These are phyloP conservation scores for Anneissia japonica DNA, from an alignment of 35 echinoderm and acorn worm genomes.

Conservation along the genomic window DNA sequence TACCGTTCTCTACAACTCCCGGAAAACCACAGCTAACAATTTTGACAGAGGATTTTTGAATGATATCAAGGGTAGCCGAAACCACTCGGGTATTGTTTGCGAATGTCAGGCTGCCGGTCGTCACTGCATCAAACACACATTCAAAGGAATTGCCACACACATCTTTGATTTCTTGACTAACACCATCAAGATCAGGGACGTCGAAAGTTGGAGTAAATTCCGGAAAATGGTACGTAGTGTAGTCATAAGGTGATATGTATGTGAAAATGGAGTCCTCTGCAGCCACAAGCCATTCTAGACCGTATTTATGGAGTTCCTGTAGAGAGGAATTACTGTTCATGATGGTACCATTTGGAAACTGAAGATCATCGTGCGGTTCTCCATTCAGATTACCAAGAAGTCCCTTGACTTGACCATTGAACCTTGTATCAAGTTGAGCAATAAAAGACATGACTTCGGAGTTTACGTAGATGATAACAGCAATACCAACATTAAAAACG, in stretches of 20 bases:
- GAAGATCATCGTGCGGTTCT: conserved; percentile 40
- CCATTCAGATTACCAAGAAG: conserved; percentile 64
- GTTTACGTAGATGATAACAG: conserved; percentile 17
- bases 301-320: conserved; percentile 49
- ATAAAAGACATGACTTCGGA: conserved; percentile 49
- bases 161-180: conserved; percentile 41
- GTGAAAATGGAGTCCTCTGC: conserved; percentile 40
- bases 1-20: conserved; percentile 39
- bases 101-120: conserved; percentile 37
- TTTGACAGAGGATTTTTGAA: conserved; percentile 38
- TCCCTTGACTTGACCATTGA: conserved; percentile 25
- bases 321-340: too few relatives aligned
- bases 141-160: conserved; percentile 33
- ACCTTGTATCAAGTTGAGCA: conserved; percentile 46
- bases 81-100: conserved; percentile 37
- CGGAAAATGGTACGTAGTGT: conserved; percentile 31
- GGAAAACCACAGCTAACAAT: conserved; percentile 55
- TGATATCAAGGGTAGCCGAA: not conserved
- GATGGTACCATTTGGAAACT: too few relatives aligned
- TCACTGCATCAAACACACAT: conserved; percentile 46
- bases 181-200: conserved; percentile 22
- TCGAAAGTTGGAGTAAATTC: conserved; percentile 38
- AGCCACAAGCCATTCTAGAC: conserved; percentile 33
- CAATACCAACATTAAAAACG: conserved; percentile 8
- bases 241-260: conserved; percentile 45